These are phyloP conservation scores for Ceratosolen fusciceps DNA, from an alignment of 1,140 invertebrate genomes.

Conservation along the genomic window DNA sequence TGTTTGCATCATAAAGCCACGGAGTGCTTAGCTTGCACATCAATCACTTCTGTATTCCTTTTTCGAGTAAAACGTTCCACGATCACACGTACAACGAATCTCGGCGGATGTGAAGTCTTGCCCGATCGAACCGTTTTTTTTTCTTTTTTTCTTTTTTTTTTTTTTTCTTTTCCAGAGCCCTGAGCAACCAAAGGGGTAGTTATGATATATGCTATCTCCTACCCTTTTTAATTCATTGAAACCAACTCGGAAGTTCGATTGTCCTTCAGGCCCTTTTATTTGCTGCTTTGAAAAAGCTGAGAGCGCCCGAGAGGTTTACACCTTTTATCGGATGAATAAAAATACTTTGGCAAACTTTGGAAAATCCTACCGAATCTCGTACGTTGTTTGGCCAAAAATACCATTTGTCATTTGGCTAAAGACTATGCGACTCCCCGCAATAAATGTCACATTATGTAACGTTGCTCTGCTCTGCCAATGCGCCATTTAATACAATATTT, in stretches of 20 bases:
- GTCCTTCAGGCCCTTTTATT: not conserved
- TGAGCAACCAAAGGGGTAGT: slow-evolving; percentile 17
- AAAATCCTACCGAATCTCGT: not conserved
- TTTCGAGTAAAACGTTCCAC: slow-evolving; percentile 1
- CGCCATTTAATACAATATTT: too few species aligned
- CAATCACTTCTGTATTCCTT: slow-evolving; percentile 2
- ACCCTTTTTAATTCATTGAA: not conserved
- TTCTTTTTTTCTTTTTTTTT: too few species aligned
- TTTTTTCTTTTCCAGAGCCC: not conserved
- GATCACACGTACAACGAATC: not conserved
- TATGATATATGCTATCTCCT: not conserved
- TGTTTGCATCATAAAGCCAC: slow-evolving; percentile 34
- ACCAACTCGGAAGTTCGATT: slow-evolving; percentile 34
- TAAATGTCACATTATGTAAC: too few species aligned
- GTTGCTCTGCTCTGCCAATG: too few species aligned
- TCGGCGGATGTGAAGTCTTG: slow-evolving; percentile 18
- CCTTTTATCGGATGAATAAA: not conserved
- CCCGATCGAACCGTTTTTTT: slow-evolving; percentile 11
- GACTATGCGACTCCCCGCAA: too few species aligned
- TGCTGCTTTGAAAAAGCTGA: not conserved
- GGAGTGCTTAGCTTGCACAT: not conserved
- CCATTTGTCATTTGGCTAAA: too few species aligned
- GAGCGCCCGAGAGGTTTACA: not conserved
- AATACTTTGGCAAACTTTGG: not conserved
- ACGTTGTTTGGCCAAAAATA: too few species aligned